Evolutionary conservation across 2,888 invertebrate species (phyloP), one percentile per base, ranked within the genome.

Genomic region (Octonoba sinensis): DNA sequence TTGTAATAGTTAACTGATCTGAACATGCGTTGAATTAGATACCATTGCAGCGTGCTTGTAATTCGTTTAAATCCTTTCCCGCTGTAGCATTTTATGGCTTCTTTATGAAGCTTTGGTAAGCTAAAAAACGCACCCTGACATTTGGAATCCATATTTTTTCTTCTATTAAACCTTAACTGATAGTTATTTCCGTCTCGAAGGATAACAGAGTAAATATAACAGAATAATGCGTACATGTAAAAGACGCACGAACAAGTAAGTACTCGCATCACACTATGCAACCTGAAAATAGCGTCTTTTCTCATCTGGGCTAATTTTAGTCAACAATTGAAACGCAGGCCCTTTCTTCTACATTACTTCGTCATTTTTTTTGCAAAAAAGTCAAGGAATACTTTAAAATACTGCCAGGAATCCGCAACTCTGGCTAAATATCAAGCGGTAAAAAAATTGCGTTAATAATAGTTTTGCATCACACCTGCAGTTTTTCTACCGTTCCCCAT

Each of bases 221-320:
- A 51, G 36, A 24, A 67, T 66, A 66, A 22, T 60, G 49, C 27
- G 59, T 20, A 36, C 64, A 66, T 60, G 56, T 27, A 78, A 71
- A 46, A 66, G 71, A 36, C 59, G 59, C 71, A 78, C 57, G 66
- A 51, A 78, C 78, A 59, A 64, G 60, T 27, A 44, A 36, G 36
- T 46, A 76, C 56, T 60, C 69, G 54, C 76, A 76, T 70, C 64
- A 77, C 36, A 77, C 67, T 70, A 71, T 71, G 70, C 47, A 71
- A 15, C 36, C 78, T 72, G 65, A 78, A 72, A 72, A 78, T 78
- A 78, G 54, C 59, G 54, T 54, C 51, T 62, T 69, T 62, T 72
- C 72, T 60, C 66, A 72, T 78, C 56, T 72, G 49, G 27, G 71
- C 59, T 78, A 72, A 78, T 78, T 78, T 78, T 78, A 78, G 72